A percentile compares a stretch with the other conserved stretches of the same genome.
These are phyloP conservation scores for Liparis tanakae DNA, from an alignment of 2,797 vertebrate species.

Conservation along the genomic window DNA sequence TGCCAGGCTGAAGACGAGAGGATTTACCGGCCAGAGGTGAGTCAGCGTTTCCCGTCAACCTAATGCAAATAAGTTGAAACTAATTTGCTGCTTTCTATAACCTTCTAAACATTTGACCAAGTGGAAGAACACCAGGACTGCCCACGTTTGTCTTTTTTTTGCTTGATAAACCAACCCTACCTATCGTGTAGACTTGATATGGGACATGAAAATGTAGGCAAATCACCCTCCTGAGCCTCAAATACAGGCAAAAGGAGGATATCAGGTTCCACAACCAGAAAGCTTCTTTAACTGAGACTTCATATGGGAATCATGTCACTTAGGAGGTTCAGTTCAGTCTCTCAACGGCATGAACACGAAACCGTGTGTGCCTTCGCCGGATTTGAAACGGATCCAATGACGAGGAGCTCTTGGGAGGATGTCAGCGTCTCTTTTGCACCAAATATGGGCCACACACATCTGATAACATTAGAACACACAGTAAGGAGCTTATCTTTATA, in stretches of 20 bases:
- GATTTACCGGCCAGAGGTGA: conserved; percentile 60
- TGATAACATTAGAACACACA: conserved; percentile 70
- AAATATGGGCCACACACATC: conserved; percentile 69
- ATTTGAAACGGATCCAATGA: conserved; percentile 37
- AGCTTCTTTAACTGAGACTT: conserved; percentile 13
- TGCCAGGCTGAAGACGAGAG: conserved; percentile 48
- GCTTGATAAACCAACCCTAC: background rate
- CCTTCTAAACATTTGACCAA: background rate
- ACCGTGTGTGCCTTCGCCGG: conserved; percentile 25
- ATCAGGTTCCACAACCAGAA: conserved; percentile 28
- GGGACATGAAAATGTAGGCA: conserved; percentile 65
- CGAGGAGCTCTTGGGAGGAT: conserved; percentile 43
- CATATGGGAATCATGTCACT: conserved; percentile 7
- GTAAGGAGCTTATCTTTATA: conserved; percentile 70
- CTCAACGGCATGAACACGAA: conserved; percentile 31
- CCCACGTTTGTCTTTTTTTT: background rate
- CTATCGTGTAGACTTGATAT: background rate
- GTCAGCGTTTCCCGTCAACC: background rate
- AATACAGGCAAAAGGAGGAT: conserved; percentile 21
- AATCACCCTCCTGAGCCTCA: conserved; percentile 42
- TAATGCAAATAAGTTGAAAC: background rate
- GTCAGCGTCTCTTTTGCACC: conserved; percentile 49
- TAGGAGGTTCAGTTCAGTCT: conserved; percentile 12
- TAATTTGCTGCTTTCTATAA: background rate
- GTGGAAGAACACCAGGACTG: background rate